A percentile compares a stretch with the other conserved stretches of the same genome.
phyloP scores from a whole-genome alignment of 2,888 invertebrate species.

The Neuroscelio doddi region DNA sequence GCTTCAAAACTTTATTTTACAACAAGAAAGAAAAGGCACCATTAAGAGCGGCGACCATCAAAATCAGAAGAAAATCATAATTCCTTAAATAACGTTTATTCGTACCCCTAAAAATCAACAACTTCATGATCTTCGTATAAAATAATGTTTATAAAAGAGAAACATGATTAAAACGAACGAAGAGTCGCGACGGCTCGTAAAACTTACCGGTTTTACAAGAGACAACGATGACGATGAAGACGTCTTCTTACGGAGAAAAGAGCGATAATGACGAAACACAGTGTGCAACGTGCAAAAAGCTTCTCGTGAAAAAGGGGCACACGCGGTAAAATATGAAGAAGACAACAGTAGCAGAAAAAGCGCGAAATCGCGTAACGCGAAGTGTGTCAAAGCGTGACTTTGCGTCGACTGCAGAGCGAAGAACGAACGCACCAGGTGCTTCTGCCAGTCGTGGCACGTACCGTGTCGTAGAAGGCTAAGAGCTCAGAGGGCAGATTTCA shows the following conservation, averaged over 20 bases:
- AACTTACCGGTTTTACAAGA: slow-evolving; percentile 6
- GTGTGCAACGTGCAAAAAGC: not conserved
- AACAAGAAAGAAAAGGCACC: too few relatives aligned
- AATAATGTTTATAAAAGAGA: too few relatives aligned
- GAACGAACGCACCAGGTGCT: slow-evolving; percentile 34
- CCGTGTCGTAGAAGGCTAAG: slow-evolving; percentile 14
- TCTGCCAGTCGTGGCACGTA: slow-evolving; percentile 31
- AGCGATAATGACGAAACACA: slow-evolving; percentile 1
- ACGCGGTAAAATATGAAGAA: too few relatives aligned
- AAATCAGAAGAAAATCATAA: not conserved
- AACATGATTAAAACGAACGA: too few relatives aligned
- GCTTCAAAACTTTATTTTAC: too few relatives aligned
- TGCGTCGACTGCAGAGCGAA: slow-evolving; percentile 42
- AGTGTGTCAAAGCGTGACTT: slow-evolving; percentile 39
- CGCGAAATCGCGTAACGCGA: slow-evolving; percentile 36
- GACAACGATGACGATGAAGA: not conserved
- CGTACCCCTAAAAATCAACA: too few relatives aligned
- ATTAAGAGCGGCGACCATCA: not conserved
- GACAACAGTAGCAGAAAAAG: not conserved
- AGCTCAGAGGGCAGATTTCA: slow-evolving; percentile 36
- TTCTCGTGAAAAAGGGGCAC: slow-evolving; percentile 8
- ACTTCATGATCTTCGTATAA: too few relatives aligned
- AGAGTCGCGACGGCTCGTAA: not conserved
- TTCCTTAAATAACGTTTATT: too few relatives aligned
- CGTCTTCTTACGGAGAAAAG: not conserved